Evolutionary conservation across 2,888 invertebrate genomes (phyloP).

Genomic region (Amblyteles armatorius): DNA sequence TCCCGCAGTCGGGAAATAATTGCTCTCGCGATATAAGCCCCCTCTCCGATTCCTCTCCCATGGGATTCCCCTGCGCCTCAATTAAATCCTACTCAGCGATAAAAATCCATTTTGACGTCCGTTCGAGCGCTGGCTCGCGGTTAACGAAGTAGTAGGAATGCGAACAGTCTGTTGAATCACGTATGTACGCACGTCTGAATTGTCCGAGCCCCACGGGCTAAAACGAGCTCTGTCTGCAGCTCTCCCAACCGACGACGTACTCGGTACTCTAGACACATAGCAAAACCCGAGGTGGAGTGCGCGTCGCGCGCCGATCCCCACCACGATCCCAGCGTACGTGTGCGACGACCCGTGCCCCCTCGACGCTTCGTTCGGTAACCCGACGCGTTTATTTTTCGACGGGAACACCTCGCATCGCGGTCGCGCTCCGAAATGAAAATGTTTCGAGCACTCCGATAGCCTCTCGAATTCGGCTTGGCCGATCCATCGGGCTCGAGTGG

Average conservation of each 20-base stretch:
- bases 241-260: slow-evolving; percentile 15
- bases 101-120: slow-evolving; percentile 56
- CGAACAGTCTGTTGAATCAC: slow-evolving; percentile 46
- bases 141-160: slow-evolving; percentile 74
- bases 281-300: slow-evolving; percentile 67
- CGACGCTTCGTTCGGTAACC: slow-evolving; percentile 50
- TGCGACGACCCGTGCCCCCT: slow-evolving; percentile 70
- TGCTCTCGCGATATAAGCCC: slow-evolving; percentile 27
- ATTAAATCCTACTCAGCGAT: slow-evolving; percentile 58
- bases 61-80: slow-evolving; percentile 48
- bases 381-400: slow-evolving; percentile 59
- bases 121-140: slow-evolving; percentile 39
- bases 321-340: slow-evolving; percentile 65
- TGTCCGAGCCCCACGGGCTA: slow-evolving; percentile 26
- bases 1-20: slow-evolving; percentile 61
- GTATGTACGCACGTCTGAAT: slow-evolving; percentile 37
- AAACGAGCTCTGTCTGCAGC: slow-evolving; percentile 20
- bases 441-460: neutral
- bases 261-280: slow-evolving; percentile 54
- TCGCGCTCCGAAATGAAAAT: slow-evolving; percentile 12
- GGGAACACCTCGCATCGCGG: neutral
- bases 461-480: neutral
- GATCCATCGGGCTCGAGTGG: neutral
- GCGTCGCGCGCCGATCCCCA: slow-evolving; percentile 76
- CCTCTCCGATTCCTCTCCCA: slow-evolving; percentile 13